Percentiles rank a stretch among this genome's conserved stretches.
phyloP scores from a whole-genome alignment of 2,797 vertebrate species.

The Acanthis flammea region DNA sequence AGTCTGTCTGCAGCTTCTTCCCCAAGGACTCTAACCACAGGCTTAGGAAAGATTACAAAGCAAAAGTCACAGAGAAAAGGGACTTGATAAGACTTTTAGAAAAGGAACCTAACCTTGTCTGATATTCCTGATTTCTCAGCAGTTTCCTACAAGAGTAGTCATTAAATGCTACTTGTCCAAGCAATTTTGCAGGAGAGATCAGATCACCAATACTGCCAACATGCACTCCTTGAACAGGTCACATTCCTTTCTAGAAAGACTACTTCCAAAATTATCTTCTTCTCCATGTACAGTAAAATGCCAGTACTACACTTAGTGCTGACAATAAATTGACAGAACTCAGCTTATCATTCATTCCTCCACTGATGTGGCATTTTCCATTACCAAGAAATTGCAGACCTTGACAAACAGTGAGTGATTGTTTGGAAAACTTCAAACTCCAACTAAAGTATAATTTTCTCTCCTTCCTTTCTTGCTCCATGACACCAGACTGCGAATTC shows the following conservation, averaged over 20 bases:
- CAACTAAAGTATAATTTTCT: neutral
- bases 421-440: neutral
- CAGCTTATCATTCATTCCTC: neutral
- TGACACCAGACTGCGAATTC: neutral
- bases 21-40: neutral
- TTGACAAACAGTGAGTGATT: neutral
- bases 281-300: neutral
- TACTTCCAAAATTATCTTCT: neutral
- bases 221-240: neutral
- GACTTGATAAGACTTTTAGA: neutral
- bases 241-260: neutral
- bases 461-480: neutral
- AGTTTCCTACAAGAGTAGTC: neutral
- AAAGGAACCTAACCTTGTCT: neutral
- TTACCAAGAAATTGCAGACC: neutral
- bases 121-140: neutral
- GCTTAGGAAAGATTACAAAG: neutral
- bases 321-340: neutral
- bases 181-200: neutral
- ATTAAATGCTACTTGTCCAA: neutral
- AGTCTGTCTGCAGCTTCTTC: neutral
- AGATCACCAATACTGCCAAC: neutral
- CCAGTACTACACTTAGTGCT: neutral
- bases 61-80: neutral
- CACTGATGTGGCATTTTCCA: neutral